These are phyloP conservation scores for Platycheirus albimanus DNA, from an alignment of 2,888 invertebrate species.

Conservation along the genomic window DNA sequence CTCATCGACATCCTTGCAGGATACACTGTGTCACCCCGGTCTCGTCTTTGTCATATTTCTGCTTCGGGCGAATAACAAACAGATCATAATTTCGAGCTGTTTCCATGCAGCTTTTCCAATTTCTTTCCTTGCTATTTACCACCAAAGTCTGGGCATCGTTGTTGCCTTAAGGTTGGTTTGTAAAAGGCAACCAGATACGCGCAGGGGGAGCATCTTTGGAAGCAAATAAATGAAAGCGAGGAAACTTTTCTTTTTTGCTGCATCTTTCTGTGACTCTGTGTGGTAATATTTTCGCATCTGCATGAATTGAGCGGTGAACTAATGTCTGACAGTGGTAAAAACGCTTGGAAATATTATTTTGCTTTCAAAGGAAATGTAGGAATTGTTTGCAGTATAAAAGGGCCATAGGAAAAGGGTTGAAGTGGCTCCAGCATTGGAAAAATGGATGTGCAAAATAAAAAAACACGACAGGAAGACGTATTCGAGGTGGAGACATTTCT, in stretches of 20 bases:
- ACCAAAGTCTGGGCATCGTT: constrained; percentile 8
- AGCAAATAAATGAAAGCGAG: constrained; percentile 16
- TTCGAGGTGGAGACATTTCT: neutral
- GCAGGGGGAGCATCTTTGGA: constrained; percentile 20
- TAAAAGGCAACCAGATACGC: neutral
- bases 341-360: constrained; percentile 18
- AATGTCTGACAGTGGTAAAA: constrained; percentile 15
- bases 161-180: neutral
- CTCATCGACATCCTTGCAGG: constrained; percentile 11
- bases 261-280: constrained; percentile 3
- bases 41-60: constrained; percentile 49
- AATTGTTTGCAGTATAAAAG: neutral
- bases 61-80: constrained; percentile 60
- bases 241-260: constrained; percentile 13
- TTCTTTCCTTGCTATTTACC: constrained; percentile 36
- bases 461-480: neutral
- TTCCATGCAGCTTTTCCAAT: constrained; percentile 59
- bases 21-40: constrained; percentile 13
- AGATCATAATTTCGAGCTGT: constrained; percentile 62
- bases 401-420: neutral
- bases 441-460: neutral
- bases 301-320: constrained; percentile 32
- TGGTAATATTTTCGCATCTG: neutral
- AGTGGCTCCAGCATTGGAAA: neutral
- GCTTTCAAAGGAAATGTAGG: neutral